phyloP scores from a whole-genome alignment of 2,888 invertebrate genomes.

The Gastrophysa polygoni region DNA sequence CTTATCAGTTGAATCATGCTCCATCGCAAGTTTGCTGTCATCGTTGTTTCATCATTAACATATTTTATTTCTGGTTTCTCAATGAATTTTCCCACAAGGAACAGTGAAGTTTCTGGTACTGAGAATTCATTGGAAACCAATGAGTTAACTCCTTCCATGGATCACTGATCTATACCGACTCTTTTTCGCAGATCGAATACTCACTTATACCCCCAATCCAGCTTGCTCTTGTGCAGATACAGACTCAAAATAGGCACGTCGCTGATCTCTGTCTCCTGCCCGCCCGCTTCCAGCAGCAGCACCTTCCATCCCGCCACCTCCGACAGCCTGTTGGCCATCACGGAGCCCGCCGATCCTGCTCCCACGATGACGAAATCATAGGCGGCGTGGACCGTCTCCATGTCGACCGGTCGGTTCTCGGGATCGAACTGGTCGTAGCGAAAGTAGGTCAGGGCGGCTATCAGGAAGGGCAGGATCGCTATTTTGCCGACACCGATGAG shows the following conservation, averaged over 20 bases:
- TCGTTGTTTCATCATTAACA: too few species aligned
- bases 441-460: conserved; percentile 80
- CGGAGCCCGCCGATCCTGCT: conserved; percentile 84
- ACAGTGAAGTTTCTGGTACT: too few species aligned
- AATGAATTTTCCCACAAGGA: too few species aligned
- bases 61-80: too few species aligned
- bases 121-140: too few species aligned
- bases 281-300: conserved; percentile 82
- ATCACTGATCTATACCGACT: too few species aligned
- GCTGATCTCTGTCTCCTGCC: conserved; percentile 84
- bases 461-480: conserved; percentile 74
- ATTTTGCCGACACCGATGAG: conserved; percentile 75
- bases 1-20: too few species aligned
- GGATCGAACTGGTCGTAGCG: conserved; percentile 87
- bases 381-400: conserved; percentile 63
- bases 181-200: conserved; percentile 58
- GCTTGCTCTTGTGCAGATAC: conserved; percentile 86
- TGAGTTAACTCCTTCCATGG: too few species aligned
- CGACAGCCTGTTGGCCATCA: conserved; percentile 79
- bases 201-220: conserved; percentile 90
- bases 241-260: conserved; percentile 87
- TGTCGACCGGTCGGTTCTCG: conserved; percentile 75
- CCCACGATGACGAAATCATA: conserved; percentile 87
- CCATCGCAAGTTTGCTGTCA: too few species aligned
- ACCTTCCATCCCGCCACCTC: conserved; percentile 81